Conservation (phyloP, 2,113 vertebrate species). For the Limanda limanda region DNA sequence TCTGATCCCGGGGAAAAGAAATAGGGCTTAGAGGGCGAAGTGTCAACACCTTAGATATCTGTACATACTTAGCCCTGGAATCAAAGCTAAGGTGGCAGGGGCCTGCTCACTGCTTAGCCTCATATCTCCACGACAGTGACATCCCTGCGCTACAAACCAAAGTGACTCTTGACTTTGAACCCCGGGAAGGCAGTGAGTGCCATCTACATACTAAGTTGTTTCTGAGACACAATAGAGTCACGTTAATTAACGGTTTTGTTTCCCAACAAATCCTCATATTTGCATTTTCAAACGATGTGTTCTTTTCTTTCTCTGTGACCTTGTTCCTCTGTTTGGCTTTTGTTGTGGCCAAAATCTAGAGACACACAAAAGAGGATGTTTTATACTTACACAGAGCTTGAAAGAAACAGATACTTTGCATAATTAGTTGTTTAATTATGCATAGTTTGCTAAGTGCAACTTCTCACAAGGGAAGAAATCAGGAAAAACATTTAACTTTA, state of each 20-base stretch:
- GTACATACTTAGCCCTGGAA: constrained; percentile 78
- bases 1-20: constrained; percentile 76
- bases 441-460: constrained; percentile 48
- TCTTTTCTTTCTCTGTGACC: constrained; percentile 36
- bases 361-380: constrained; percentile 44
- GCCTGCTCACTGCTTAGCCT: constrained; percentile 68
- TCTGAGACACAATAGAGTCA: constrained; percentile 7
- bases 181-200: constrained; percentile 32
- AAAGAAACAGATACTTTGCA: constrained; percentile 58
- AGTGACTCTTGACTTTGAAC: constrained; percentile 68
- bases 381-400: constrained; percentile 26
- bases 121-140: constrained; percentile 69
- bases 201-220: constrained; percentile 14
- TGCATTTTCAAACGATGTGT: background rate
- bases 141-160: constrained; percentile 59
- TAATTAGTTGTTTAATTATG: constrained; percentile 65
- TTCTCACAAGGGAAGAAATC: constrained; percentile 41
- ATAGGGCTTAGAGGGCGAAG: constrained; percentile 75
- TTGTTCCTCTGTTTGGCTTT: constrained; percentile 43
- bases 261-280: background rate
- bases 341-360: constrained; percentile 35
- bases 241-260: constrained; percentile 4
- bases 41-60: constrained; percentile 81
- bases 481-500: constrained; percentile 49
- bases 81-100: constrained; percentile 74